phyloP scores from a whole-genome alignment of 2,113 vertebrate genomes.

The Climacteris rufus region DNA sequence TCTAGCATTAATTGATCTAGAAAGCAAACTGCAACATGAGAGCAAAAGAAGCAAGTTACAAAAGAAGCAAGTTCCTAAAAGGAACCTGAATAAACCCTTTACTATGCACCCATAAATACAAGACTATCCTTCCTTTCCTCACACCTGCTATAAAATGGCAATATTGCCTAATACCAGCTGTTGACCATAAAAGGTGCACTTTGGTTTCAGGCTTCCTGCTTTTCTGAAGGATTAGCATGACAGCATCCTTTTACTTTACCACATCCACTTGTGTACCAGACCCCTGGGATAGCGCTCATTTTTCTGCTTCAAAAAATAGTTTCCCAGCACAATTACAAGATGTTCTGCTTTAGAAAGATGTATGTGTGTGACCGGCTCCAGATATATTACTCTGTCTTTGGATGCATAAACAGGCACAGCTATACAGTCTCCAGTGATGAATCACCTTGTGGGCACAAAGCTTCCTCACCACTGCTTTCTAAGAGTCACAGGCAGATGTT shows the following conservation, averaged over 20 bases:
- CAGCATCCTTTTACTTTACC: not conserved
- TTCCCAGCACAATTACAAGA: not conserved
- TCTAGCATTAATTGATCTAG: not conserved
- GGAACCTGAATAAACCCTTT: not conserved
- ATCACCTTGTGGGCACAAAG: not conserved
- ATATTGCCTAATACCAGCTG: not conserved
- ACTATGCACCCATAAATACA: rapidly evolving
- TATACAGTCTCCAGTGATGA: not conserved
- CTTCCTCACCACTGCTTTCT: not conserved
- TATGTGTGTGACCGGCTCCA: not conserved
- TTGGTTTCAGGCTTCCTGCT: not conserved
- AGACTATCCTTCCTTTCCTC: not conserved
- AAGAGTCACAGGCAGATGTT: not conserved
- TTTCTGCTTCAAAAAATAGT: not conserved
- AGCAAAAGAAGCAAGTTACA: not conserved
- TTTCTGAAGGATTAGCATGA: not conserved
- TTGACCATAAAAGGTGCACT: not conserved
- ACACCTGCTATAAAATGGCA: not conserved
- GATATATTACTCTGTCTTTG: not conserved
- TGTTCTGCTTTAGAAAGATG: not conserved
- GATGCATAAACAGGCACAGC: not conserved
- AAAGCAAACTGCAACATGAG: not conserved
- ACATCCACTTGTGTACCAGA: not conserved
- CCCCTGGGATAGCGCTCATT: not conserved
- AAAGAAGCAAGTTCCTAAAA: no score